Percentiles rank a stretch among this genome's conserved stretches.
These are phyloP conservation scores for Neoitamus cyanurus DNA, from an alignment of 2,888 invertebrate genomes.

Conservation along the genomic window DNA sequence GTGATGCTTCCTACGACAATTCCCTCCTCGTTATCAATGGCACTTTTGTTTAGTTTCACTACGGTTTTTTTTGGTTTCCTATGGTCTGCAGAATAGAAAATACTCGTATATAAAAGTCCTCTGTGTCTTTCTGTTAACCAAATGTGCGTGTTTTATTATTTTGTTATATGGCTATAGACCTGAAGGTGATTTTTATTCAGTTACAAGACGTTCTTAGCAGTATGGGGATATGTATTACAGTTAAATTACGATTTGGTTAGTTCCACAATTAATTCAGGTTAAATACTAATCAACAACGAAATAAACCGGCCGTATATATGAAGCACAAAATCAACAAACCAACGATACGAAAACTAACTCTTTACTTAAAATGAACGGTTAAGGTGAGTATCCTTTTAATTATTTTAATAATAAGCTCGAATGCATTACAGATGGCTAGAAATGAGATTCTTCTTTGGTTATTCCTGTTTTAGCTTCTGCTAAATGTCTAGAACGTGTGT, in stretches of 20 bases:
- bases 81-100: neutral
- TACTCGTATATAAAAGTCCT: neutral
- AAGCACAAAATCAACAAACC: constrained; percentile 28
- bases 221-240: neutral
- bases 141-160: constrained; percentile 23
- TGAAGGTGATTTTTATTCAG: neutral
- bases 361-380: neutral
- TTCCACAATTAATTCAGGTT: neutral
- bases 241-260: neutral
- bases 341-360: constrained; percentile 5
- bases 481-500: neutral
- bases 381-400: neutral
- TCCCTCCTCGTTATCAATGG: constrained; percentile 9
- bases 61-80: neutral
- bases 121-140: neutral
- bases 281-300: constrained; percentile 32
- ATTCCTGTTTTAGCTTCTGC: neutral
- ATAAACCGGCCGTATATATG: neutral
- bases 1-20: neutral
- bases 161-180: neutral
- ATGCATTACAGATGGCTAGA: constrained; percentile 21
- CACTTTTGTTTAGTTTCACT: constrained; percentile 26
- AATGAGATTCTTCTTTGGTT: constrained; percentile 24
- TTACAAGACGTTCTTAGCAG: neutral
- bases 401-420: constrained; percentile 33